phyloP scores from a whole-genome alignment of 2,797 vertebrate genomes.

The Sebastolobus alascanus region DNA sequence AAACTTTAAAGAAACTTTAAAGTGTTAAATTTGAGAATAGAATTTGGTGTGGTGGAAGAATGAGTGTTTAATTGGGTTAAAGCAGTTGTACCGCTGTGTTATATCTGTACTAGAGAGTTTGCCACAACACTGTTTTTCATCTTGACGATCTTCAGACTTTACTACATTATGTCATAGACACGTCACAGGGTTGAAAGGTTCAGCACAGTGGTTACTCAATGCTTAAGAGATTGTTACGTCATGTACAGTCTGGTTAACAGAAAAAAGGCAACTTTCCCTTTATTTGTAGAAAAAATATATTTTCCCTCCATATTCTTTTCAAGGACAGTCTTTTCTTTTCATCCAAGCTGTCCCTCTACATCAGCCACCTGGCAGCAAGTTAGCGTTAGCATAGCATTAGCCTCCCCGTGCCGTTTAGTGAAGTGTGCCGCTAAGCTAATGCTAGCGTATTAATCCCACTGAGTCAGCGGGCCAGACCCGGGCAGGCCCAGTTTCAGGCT shows the following conservation, averaged over 20 bases:
- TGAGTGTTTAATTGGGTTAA: neutral
- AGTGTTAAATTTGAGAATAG: too few species aligned
- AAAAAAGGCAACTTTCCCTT: neutral
- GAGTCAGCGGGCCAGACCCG: slow-evolving; percentile 59
- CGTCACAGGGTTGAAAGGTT: neutral
- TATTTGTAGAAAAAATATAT: too few species aligned
- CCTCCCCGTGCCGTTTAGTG: slow-evolving; percentile 25
- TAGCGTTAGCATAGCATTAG: slow-evolving; percentile 48
- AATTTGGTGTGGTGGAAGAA: too few species aligned
- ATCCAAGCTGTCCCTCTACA: slow-evolving; percentile 12
- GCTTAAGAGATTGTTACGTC: neutral
- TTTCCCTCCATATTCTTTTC: neutral
- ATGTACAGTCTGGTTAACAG: neutral
- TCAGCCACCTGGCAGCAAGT: slow-evolving; percentile 22
- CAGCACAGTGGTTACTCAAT: neutral
- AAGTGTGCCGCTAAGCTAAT: slow-evolving; percentile 62
- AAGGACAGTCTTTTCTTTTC: slow-evolving; percentile 7
- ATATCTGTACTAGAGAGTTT: neutral
- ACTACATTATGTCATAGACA: neutral
- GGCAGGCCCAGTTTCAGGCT: slow-evolving; percentile 70
- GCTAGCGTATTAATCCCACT: slow-evolving; percentile 68
- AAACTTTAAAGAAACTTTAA: neutral
- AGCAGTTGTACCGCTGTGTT: neutral
- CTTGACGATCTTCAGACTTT: neutral
- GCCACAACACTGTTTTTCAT: neutral